A percentile compares a stretch with the other conserved stretches of the same genome.
Evolutionary conservation across 2,113 vertebrate genomes (phyloP).

Genomic region (Serilophus lunatus): DNA sequence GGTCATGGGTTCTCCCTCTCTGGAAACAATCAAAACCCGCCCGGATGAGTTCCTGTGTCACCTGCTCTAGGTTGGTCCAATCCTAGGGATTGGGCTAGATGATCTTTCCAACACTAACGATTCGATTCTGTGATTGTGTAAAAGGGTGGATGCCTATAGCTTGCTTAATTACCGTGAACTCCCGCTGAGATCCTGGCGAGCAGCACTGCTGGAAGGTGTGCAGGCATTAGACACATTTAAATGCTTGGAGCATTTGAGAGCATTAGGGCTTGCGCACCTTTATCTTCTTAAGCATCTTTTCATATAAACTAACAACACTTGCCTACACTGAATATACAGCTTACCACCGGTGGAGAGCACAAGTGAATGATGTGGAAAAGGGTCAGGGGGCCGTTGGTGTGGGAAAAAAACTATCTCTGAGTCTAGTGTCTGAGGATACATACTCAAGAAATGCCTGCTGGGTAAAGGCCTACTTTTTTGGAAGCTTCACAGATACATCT

Average conservation of each 20-base stretch:
- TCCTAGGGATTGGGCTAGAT: not conserved
- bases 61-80: not conserved
- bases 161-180: not conserved
- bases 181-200: not conserved
- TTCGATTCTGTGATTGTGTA: not conserved
- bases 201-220: not conserved
- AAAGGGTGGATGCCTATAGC: not conserved
- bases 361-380: not conserved
- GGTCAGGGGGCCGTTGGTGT: not conserved
- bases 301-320: not conserved
- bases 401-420: not conserved
- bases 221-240: not conserved
- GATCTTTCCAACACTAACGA: not conserved
- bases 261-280: not conserved
- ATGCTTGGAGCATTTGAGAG: not conserved
- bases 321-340: not conserved
- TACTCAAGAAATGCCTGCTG: not conserved
- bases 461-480: not conserved
- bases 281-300: not conserved
- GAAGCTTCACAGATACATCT: not conserved
- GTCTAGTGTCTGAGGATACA: rapidly evolving
- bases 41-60: not conserved
- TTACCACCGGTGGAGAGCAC: not conserved
- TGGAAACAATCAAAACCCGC: not conserved
- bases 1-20: not conserved